Conservation (phyloP, 2,888 invertebrate genomes). For the Drosophila prostipennis region DNA sequence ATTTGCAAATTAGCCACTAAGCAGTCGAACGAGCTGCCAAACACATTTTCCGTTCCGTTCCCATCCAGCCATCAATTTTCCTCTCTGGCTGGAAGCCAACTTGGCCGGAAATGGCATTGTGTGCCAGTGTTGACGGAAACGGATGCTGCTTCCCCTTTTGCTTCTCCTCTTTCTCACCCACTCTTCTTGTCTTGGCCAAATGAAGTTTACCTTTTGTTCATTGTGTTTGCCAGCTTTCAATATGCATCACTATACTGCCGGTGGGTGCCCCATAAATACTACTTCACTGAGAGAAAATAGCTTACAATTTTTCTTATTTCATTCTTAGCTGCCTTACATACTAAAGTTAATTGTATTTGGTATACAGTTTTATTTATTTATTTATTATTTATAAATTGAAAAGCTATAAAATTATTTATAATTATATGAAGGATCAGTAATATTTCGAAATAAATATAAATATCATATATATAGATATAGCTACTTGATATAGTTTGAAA, state of each 20-base stretch:
- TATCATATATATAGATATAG: too few relatives aligned
- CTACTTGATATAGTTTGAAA: too few relatives aligned
- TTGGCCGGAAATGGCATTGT: conserved; percentile 57
- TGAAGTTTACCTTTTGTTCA: conserved; percentile 51
- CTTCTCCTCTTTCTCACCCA: conserved; percentile 14
- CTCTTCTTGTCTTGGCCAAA: conserved; percentile 41
- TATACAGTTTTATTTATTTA: too few relatives aligned
- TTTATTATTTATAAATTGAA: too few relatives aligned
- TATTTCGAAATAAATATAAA: too few relatives aligned
- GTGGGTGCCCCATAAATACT: conserved; percentile 33
- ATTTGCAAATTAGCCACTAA: conserved; percentile 69
- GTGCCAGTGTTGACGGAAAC: conserved; percentile 62
- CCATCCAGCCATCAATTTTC: conserved; percentile 18
- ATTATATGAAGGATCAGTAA: too few relatives aligned
- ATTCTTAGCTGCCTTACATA: too few relatives aligned
- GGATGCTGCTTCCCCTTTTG: conserved; percentile 60
- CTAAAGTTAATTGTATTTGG: too few relatives aligned
- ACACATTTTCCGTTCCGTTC: conserved; percentile 19
- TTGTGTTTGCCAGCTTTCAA: conserved; percentile 37
- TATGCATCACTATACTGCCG: conserved; percentile 21
- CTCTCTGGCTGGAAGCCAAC: conserved; percentile 21
- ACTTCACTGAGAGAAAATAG: conserved; percentile 3
- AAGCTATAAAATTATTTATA: too few relatives aligned
- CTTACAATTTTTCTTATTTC: too few relatives aligned
- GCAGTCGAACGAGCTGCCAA: conserved; percentile 55